These are phyloP conservation scores for Pangasius sanitwongsei DNA, from an alignment of 2,797 vertebrate genomes.

Conservation along the genomic window DNA sequence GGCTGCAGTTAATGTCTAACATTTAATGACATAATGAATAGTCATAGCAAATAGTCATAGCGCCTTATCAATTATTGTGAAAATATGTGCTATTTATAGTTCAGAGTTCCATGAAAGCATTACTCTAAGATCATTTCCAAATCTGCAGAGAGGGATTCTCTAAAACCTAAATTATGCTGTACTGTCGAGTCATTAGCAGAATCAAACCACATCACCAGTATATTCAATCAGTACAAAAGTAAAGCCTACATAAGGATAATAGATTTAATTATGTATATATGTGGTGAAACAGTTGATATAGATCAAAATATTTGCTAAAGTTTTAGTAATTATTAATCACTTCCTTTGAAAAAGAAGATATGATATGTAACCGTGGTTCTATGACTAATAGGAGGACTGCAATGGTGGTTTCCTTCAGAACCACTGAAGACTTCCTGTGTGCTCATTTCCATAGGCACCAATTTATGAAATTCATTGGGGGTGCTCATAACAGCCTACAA, in stretches of 20 bases:
- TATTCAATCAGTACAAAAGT: not conserved
- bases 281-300: not conserved
- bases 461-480: not conserved
- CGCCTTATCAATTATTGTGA: not conserved
- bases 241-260: not conserved
- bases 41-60: slow-evolving; percentile 1
- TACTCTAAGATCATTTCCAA: too few species aligned
- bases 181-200: not conserved
- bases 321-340: not conserved
- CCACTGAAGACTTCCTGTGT: not conserved
- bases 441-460: not conserved
- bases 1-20: not conserved
- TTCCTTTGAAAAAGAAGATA: not conserved
- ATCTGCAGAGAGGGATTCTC: not conserved
- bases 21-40: not conserved
- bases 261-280: not conserved
- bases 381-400: not conserved
- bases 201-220: not conserved
- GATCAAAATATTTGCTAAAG: not conserved
- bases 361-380: not conserved
- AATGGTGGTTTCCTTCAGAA: not conserved
- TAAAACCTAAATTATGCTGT: not conserved
- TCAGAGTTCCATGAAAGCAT: not conserved
- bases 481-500: not conserved
- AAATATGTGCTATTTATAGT: not conserved